Evolutionary conservation across 2,888 invertebrate genomes (phyloP), one percentile per base, ranked within the genome.

Genomic region (Neoscelio sp.): DNA sequence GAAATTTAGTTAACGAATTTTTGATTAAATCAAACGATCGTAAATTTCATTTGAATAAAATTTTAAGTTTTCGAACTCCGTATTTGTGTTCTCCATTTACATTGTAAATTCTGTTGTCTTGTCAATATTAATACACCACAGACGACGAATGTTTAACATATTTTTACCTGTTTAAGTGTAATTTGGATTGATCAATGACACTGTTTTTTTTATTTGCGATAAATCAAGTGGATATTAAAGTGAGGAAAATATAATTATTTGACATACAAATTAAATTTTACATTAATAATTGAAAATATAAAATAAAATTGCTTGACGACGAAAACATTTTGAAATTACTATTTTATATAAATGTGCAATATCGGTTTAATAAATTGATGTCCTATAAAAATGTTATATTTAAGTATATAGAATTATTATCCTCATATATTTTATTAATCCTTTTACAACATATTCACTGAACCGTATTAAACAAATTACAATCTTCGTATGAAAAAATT

Each of bases 11-110:
- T 58, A 48, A 60, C 23, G 30, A 65, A 67, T 30, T 52, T 56
- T 67, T 42, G 50, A 56, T 56, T 28, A 35, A 54, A 28, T 56
- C 54, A 26, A 73, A 64, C 13, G 64, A 35, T 52, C 28, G 56
- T 48, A 38, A 73, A 64, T 64, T 52, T 15, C 12, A 30, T 64
- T 48, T 8, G 56, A 73, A 73, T 73, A 50, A 23, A 71, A 52
- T 62, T 15, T 15, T 18, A 10, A 54, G 52, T 30, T 62, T 28
- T 15, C 50, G 13, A 10, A 33, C 42, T 62, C 17, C 10, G 38
- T 44, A 18, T 50, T 42, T 54, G 35, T 54, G 23, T 10, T 48
- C 18, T 30, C 26, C 50, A 40, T 56, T 44, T 56, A 62, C 67
- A 67, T 54, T 42, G 54, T 13, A 15, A 46, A 67, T 54, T 40